Evolutionary conservation across 2,113 vertebrate species (phyloP), one percentile per base, ranked within the genome.

Genomic region (Percopsis transmontana): DNA sequence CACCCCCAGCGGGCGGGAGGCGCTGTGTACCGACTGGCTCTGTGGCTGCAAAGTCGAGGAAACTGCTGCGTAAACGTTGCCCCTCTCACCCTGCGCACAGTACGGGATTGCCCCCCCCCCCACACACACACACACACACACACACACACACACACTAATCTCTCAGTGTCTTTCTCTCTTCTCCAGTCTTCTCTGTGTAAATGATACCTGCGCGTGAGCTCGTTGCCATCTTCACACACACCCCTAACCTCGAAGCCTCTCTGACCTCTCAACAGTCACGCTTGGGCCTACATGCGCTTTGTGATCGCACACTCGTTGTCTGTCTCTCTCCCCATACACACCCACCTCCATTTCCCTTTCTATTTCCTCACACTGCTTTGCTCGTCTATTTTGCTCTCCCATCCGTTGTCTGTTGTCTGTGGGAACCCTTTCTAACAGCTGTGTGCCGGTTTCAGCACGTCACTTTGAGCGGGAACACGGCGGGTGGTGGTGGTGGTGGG

Each of bases 151-250:
- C 47, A 20, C 39, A n/a, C 24, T 33, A 39, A 13, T 23, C 21
- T 23, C 7, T 47, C 15, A n/a, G 2, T 12, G 18, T 21, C 2
- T 2, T 47, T 55, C 16, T 7, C 39, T 39, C 10, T 42, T 62
- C 39, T 42, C 12, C 18, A 2, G 27, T 33, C 27, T 33, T 33
- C 27, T 6, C 27, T 33, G 27, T 33, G 27, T 33, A 33, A 33
- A 33, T 33, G 27, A 33, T 7, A 33, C 27, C 27, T 33, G 27
- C 27, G 5, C 8, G 27, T 33, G 27, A 33, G 8, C 8, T 47
- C 23, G 70, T 64, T 77, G 39, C 58, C 69, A 54, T 48, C 66
- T 81, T 76, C 80, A 68, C 59, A 38, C 80, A 68, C 59, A 38
- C 38, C 48, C 27, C 8, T 33, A 7, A 33, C 27, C 27, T 33